Evolutionary conservation across 2,797 vertebrate species (phyloP).

Genomic region (Alosa sapidissima): DNA sequence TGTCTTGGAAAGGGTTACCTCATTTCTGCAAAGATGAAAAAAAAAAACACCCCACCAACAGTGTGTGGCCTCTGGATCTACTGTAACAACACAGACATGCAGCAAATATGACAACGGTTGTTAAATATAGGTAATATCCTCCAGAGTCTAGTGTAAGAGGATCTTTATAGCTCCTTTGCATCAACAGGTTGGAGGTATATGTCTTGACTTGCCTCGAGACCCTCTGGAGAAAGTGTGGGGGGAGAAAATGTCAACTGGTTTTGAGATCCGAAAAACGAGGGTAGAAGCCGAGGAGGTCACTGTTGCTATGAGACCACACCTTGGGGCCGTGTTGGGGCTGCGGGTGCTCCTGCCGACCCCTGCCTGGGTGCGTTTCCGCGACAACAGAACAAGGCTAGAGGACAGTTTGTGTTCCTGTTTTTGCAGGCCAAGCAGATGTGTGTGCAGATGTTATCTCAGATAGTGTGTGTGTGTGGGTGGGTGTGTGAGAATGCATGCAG

Average conservation of each 20-base stretch:
- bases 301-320: background rate
- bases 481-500: background rate
- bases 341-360: background rate
- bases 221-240: background rate
- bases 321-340: background rate
- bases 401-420: background rate
- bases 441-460: background rate
- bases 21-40: background rate
- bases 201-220: background rate
- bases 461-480: background rate
- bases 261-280: background rate
- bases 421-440: background rate
- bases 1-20: background rate
- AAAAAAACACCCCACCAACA: background rate
- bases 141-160: background rate
- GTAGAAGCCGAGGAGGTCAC: background rate
- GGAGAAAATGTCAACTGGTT: background rate
- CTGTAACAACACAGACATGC: background rate
- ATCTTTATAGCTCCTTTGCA: background rate
- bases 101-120: background rate
- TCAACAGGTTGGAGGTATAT: background rate
- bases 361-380: background rate
- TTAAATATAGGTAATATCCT: background rate
- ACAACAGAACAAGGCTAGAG: background rate
- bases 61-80: background rate